Conservation (phyloP, 1,140 invertebrate genomes). For the Philopotamus ludificatus region DNA sequence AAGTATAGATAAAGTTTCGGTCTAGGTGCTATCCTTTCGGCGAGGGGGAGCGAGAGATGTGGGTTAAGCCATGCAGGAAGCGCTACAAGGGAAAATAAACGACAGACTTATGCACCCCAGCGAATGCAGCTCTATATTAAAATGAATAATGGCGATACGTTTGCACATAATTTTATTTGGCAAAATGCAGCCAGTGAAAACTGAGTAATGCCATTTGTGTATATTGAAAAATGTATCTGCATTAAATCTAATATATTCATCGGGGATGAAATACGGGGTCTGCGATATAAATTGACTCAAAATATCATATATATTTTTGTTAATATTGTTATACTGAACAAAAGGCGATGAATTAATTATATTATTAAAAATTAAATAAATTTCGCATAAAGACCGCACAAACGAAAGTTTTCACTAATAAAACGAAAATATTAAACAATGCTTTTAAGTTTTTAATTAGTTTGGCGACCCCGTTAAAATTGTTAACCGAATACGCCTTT, state of each 20-base stretch:
- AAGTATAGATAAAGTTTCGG: conserved; percentile 16
- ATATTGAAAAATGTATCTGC: conserved; percentile 17
- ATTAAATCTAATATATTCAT: conserved; percentile 13
- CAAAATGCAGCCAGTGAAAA: conserved; percentile 16
- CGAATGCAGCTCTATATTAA: conserved; percentile 30
- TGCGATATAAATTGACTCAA: background rate
- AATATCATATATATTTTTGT: background rate
- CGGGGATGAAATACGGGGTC: background rate
- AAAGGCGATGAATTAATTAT: background rate
- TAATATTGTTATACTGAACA: background rate
- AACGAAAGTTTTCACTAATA: no score
- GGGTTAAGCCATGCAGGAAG: conserved; percentile 29
- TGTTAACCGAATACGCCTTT: no score
- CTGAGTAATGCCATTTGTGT: conserved; percentile 15
- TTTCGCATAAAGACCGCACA: background rate
- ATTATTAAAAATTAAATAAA: background rate
- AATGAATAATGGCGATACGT: conserved; percentile 34
- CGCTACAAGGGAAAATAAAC: conserved; percentile 34
- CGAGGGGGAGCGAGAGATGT: conserved; percentile 4
- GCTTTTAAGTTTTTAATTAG: no score
- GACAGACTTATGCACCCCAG: conserved; percentile 32
- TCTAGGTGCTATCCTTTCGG: background rate
- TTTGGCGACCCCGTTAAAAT: no score
- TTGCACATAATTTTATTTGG: conserved; percentile 38
- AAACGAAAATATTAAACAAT: no score